A percentile compares a stretch with the other conserved stretches of the same genome.
phyloP scores from a whole-genome alignment of 2,888 invertebrate genomes.

The Hydrotaea diabolus region DNA sequence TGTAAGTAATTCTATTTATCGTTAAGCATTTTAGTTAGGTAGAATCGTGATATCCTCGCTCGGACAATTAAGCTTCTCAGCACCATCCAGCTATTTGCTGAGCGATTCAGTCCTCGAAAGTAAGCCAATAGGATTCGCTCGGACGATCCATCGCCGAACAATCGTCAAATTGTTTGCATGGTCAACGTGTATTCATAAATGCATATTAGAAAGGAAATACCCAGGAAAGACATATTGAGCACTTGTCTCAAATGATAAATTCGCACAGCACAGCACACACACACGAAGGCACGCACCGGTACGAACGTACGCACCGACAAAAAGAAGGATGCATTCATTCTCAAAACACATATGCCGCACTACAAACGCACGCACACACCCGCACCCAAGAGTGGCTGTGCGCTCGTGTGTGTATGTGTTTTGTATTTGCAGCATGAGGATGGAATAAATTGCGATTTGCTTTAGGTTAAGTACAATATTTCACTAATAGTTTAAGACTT shows the following conservation, averaged over 20 bases:
- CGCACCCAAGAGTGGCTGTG: too few species aligned
- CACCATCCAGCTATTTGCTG: too few species aligned
- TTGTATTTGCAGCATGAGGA: neutral
- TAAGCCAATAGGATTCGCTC: too few species aligned
- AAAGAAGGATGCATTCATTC: neutral
- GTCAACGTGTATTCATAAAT: too few species aligned
- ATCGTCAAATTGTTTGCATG: neutral
- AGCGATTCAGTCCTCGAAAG: too few species aligned
- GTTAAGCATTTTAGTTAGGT: too few species aligned
- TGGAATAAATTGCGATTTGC: slow-evolving; percentile 58
- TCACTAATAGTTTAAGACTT: slow-evolving; percentile 57
- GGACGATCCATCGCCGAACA: too few species aligned
- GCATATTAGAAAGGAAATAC: slow-evolving; percentile 16
- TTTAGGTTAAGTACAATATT: slow-evolving; percentile 56
- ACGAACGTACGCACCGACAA: slow-evolving; percentile 1
- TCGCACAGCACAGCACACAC: slow-evolving; percentile 16
- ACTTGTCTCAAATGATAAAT: slow-evolving; percentile 48
- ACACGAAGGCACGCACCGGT: too few species aligned
- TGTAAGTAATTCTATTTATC: too few species aligned
- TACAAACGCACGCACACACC: too few species aligned
- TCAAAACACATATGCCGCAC: neutral
- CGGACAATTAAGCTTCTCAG: too few species aligned
- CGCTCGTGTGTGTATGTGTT: neutral
- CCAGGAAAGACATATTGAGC: slow-evolving; percentile 36
- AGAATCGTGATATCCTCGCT: too few species aligned